These are phyloP conservation scores for Actinostola sp. DNA, from an alignment of 92 coral and sea anemone genomes.

Conservation along the genomic window DNA sequence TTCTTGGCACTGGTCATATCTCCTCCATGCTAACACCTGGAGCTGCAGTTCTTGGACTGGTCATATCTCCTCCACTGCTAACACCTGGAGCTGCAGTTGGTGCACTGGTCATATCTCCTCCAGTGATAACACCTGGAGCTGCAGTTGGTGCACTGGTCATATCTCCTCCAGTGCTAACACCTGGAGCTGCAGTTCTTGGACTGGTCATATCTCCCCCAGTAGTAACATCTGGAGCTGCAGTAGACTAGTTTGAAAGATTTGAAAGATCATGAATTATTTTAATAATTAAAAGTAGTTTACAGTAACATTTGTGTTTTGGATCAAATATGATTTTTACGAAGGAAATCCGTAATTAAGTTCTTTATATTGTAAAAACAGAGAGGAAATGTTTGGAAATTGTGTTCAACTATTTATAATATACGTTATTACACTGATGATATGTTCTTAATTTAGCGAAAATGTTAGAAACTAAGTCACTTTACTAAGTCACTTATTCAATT, in stretches of 20 bases:
- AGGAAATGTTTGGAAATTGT: too few species aligned
- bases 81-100: conserved; percentile 4
- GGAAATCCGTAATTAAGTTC: too few species aligned
- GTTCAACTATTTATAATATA: too few species aligned
- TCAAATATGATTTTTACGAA: too few species aligned
- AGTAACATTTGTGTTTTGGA: too few species aligned
- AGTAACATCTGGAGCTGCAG: background rate
- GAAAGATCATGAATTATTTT: too few species aligned
- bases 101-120: conserved; percentile 2
- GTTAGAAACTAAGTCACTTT: too few species aligned
- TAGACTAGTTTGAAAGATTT: background rate
- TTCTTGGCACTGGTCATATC: conserved; percentile 6
- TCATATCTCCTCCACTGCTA: background rate
- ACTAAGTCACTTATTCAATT: too few species aligned
- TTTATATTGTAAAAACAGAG: too few species aligned
- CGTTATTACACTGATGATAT: too few species aligned
- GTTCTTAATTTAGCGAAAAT: too few species aligned
- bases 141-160: conserved; percentile 15
- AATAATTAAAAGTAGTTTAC: too few species aligned
- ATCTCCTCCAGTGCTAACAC: conserved; percentile 6
- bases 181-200: conserved; percentile 2
- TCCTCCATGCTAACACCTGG: background rate
- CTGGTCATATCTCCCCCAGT: conserved; percentile 8
- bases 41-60: conserved; percentile 6
- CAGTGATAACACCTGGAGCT: background rate